A percentile compares a stretch with the other conserved stretches of the same genome.
Conservation (phyloP, 1,140 invertebrate genomes). For the Eumeta japonica region DNA sequence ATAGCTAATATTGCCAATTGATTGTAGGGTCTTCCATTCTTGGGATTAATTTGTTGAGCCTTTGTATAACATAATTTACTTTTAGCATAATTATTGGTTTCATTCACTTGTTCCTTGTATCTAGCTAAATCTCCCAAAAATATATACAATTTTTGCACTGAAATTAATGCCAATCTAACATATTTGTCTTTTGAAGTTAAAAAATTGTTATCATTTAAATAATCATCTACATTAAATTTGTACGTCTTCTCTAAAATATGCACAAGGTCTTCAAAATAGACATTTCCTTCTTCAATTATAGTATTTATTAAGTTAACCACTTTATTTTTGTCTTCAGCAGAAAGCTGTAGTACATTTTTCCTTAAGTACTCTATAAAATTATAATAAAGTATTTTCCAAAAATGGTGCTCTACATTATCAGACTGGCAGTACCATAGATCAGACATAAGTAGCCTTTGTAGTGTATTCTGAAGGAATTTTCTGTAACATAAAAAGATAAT, state of each 20-base stretch:
- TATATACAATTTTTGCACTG: conserved; percentile 83
- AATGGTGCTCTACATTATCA: conserved; percentile 85
- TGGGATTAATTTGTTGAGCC: conserved; percentile 90
- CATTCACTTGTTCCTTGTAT: conserved; percentile 83
- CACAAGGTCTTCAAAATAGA: conserved; percentile 77
- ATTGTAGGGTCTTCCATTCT: conserved; percentile 92
- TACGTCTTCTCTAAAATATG: conserved; percentile 72
- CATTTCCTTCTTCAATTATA: conserved; percentile 78
- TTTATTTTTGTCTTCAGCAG: conserved; percentile 58
- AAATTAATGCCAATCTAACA: conserved; percentile 75
- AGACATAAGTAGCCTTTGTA: conserved; percentile 72
- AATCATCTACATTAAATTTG: conserved; percentile 70
- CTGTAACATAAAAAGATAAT: conserved; percentile 27
- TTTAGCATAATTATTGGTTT: conserved; percentile 81
- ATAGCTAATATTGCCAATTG: conserved; percentile 90
- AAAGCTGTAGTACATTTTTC: conserved; percentile 61
- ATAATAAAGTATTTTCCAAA: conserved; percentile 92
- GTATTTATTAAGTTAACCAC: conserved; percentile 68
- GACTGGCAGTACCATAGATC: conserved; percentile 87
- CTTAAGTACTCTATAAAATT: conserved; percentile 84
- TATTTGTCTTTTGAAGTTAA: conserved; percentile 63
- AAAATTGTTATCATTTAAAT: conserved; percentile 56
- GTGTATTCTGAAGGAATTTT: conserved; percentile 66
- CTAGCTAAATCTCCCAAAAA: conserved; percentile 88
- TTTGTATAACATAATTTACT: conserved; percentile 89